Base-by-base conservation (phyloP, 2,888 invertebrate genomes). In the Baronia brevicornis region DNA sequence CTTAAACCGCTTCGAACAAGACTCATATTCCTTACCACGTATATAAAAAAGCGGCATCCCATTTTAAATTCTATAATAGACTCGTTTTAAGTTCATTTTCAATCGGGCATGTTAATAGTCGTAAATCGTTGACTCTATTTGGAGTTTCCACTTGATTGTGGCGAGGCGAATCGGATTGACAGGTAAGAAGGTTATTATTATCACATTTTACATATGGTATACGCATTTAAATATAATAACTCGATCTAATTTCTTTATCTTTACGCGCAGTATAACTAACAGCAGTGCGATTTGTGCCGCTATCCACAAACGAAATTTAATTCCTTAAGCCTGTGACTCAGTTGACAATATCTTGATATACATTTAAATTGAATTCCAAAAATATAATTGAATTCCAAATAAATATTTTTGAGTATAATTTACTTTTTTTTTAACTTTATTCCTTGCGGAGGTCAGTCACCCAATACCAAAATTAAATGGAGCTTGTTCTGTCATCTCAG, bases 111-210 rank as follows among this genome's bases (percentile, higher is more conserved):
- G 27, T 29, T 33, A 37, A 36, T 33, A 15, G 50, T 50, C 38
- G 44, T 53, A 49, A 56, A 54, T 43, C 46, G 52, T 50, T 39
- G 47, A 54, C 57, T 58, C 55, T 54, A 55, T 50, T 63, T 51
- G 59, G 60, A 56, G 61, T 65, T 67, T 69, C 63, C 67, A 67
- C 64, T 62, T 69, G 75, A 69, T 67, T 68, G 69, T 65, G 60
- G 65, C 69, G 72, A 71, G 59, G 71, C 77, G 67, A 79, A 82
- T 82, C 64, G 63, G 70, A 75, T 77, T 79, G 82, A 80, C 78
- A 72, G 60, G 54, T 70, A 72, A 75, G 73, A 75, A 72, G 71
- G 72, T 77, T 80, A 79, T 80, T 82, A 80, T 80, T 79, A 78
- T 75, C 74, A 74, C 78, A 80, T 79, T 82, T 78, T 73, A 80